Percentiles rank a stretch among this genome's conserved stretches.
Conservation (phyloP, 2,888 invertebrate species). For the Chalcosyrphus nemorum region DNA sequence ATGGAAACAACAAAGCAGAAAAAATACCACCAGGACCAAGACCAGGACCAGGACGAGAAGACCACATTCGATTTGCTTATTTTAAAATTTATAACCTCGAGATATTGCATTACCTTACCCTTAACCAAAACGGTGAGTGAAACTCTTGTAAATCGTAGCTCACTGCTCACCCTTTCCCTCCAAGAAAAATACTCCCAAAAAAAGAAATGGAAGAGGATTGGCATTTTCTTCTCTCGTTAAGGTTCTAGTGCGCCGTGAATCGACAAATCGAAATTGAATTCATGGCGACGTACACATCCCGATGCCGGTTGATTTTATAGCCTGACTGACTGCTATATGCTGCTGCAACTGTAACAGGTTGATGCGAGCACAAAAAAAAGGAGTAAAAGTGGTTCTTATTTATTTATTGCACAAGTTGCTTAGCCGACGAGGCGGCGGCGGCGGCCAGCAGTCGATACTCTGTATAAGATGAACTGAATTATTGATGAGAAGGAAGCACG, state of each 20-base stretch:
- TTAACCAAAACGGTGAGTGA: not conserved
- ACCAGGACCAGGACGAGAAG: too few relatives aligned
- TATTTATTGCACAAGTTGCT: constrained; percentile 47
- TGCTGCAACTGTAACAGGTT: constrained; percentile 36
- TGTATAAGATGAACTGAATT: constrained; percentile 14
- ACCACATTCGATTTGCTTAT: constrained; percentile 49
- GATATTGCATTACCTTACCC: constrained; percentile 8
- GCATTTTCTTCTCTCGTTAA: not conserved
- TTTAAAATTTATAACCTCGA: constrained; percentile 48
- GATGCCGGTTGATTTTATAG: constrained; percentile 38
- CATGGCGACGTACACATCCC: not conserved
- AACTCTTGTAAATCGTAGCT: constrained; percentile 4
- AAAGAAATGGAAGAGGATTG: too few relatives aligned
- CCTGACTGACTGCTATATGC: not conserved
- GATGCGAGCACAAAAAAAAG: not conserved
- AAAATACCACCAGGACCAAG: too few relatives aligned
- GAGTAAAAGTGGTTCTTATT: constrained; percentile 18
- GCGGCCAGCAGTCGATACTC: not conserved
- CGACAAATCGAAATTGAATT: constrained; percentile 31
- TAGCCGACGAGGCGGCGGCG: not conserved
- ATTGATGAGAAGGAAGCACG: constrained; percentile 34
- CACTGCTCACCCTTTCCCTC: not conserved
- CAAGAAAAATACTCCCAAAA: not conserved
- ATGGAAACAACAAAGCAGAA: not conserved
- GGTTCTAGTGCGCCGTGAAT: not conserved